These are phyloP conservation scores for Hippocampus mohnikei DNA, from an alignment of 2,113 vertebrate genomes.

Conservation along the genomic window DNA sequence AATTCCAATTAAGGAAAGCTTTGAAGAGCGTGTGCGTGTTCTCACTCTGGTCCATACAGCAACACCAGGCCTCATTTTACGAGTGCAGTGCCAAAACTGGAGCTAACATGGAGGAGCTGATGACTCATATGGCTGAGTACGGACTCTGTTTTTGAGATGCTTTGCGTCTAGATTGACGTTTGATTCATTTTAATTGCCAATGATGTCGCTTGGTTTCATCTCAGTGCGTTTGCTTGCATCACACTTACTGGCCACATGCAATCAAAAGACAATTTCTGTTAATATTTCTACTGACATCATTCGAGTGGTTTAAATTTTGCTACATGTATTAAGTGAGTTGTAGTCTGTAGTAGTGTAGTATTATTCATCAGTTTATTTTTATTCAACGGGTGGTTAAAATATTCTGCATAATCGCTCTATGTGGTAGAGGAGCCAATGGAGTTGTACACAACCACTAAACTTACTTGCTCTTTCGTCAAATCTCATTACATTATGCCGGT, in stretches of 20 bases:
- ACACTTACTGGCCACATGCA: background rate
- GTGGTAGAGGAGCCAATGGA: too few species aligned
- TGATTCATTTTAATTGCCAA: background rate
- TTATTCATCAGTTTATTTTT: background rate
- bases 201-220: background rate
- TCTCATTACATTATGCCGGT: background rate
- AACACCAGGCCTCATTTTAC: conserved; percentile 78
- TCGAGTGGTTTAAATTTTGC: background rate
- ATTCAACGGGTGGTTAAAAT: background rate
- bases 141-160: background rate
- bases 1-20: background rate
- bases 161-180: background rate
- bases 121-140: conserved; percentile 78
- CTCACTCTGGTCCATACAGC: conserved; percentile 54
- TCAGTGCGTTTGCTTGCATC: background rate
- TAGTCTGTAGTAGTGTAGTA: background rate
- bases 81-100: conserved; percentile 80
- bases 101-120: conserved; percentile 71
- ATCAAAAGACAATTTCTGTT: background rate
- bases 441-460: background rate
- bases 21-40: too few species aligned
- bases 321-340: background rate
- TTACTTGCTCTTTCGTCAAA: background rate
- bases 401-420: too few species aligned
- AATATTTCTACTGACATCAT: background rate